Evolutionary conservation across 1,140 invertebrate genomes (phyloP).

Genomic region (Drosophila kikkawai): DNA sequence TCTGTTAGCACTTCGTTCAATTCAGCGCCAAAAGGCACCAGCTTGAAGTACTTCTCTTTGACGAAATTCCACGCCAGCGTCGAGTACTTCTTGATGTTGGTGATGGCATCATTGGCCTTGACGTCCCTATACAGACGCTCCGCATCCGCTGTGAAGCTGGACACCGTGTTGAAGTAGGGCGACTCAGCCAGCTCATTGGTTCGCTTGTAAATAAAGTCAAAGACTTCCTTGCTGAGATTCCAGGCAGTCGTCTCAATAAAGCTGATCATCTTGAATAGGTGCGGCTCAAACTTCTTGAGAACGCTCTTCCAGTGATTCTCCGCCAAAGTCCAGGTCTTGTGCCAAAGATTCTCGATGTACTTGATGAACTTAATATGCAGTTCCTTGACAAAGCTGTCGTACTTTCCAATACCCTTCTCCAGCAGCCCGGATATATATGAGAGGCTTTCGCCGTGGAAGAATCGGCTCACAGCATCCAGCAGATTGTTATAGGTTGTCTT

Average conservation of each 20-base stretch:
- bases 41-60: slow-evolving; percentile 90
- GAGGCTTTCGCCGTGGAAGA: slow-evolving; percentile 90
- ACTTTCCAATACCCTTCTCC: slow-evolving; percentile 89
- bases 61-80: slow-evolving; percentile 89
- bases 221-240: slow-evolving; percentile 90
- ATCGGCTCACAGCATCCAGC: slow-evolving; percentile 88
- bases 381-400: slow-evolving; percentile 91
- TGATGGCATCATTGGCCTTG: slow-evolving; percentile 89
- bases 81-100: slow-evolving; percentile 91
- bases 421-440: slow-evolving; percentile 89
- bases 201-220: slow-evolving; percentile 92
- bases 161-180: slow-evolving; percentile 91
- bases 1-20: slow-evolving; percentile 89
- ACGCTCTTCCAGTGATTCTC: slow-evolving; percentile 90
- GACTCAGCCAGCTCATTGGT: slow-evolving; percentile 92
- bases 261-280: slow-evolving; percentile 90
- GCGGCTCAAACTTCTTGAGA: slow-evolving; percentile 90
- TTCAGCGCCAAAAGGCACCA: slow-evolving; percentile 92
- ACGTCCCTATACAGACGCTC: slow-evolving; percentile 91
- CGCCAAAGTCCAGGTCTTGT: slow-evolving; percentile 87
- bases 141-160: slow-evolving; percentile 92
- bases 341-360: slow-evolving; percentile 90
- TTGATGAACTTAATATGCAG: slow-evolving; percentile 91
- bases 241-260: slow-evolving; percentile 90
- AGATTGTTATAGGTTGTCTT: slow-evolving; percentile 90